These are phyloP conservation scores for Eutolmus rufibarbis DNA, from an alignment of 2,888 invertebrate genomes.

Conservation along the genomic window DNA sequence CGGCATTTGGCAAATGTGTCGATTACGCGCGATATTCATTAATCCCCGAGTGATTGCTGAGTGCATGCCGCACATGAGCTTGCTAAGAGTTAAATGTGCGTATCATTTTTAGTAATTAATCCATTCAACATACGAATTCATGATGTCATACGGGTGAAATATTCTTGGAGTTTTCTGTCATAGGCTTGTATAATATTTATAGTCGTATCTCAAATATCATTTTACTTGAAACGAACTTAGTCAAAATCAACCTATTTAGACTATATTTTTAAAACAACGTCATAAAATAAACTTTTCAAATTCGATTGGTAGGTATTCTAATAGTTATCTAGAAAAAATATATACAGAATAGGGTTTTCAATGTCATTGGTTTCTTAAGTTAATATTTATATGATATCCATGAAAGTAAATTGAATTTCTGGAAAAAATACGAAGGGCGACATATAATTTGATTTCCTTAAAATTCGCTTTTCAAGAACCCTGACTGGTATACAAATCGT, in stretches of 20 bases:
- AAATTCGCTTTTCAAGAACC: too few relatives aligned
- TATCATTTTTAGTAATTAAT: background rate
- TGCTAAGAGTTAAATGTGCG: background rate
- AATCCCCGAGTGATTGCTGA: background rate
- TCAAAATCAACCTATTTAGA: background rate
- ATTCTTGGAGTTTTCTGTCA: background rate
- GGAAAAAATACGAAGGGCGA: too few relatives aligned
- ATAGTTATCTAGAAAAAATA: too few relatives aligned
- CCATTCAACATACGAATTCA: background rate
- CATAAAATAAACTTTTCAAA: background rate
- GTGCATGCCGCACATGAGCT: background rate
- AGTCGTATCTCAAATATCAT: background rate
- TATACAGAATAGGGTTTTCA: too few relatives aligned
- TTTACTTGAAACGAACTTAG: background rate
- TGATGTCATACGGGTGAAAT: background rate
- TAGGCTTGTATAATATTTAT: background rate
- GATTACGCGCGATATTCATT: background rate
- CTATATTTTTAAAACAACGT: background rate
- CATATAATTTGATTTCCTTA: too few relatives aligned
- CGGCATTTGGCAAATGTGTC: background rate
- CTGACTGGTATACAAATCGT: too few relatives aligned
- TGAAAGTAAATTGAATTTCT: too few relatives aligned
- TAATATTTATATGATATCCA: too few relatives aligned
- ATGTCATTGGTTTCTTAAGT: too few relatives aligned
- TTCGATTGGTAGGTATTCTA: too few relatives aligned